phyloP scores from a whole-genome alignment of 1,140 invertebrate genomes.

The Formica selysi region DNA sequence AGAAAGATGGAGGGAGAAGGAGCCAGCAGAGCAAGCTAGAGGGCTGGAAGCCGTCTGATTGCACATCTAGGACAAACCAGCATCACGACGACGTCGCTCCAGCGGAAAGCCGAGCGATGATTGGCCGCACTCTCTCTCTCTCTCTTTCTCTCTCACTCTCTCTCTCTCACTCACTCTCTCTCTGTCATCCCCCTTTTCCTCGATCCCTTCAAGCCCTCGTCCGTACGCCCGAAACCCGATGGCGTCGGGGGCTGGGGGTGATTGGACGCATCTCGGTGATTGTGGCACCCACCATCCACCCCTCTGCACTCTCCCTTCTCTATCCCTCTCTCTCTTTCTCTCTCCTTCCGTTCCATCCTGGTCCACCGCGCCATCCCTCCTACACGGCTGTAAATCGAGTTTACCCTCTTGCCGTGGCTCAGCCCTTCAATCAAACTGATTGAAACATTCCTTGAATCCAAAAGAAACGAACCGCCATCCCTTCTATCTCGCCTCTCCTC shows the following conservation, averaged over 20 bases:
- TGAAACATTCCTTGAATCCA: conserved; percentile 87
- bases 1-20: conserved; percentile 77
- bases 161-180: no score
- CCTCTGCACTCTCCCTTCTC: conserved; percentile 58
- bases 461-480: conserved; percentile 85
- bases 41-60: conserved; percentile 83
- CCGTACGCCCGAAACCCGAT: conserved; percentile 87
- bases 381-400: conserved; percentile 86
- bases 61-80: conserved; percentile 86
- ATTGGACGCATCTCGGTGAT: conserved; percentile 90
- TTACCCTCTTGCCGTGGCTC: conserved; percentile 86
- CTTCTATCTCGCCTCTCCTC: conserved; percentile 46
- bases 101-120: conserved; percentile 85
- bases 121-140: conserved; percentile 78
- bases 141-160: conserved; percentile 49
- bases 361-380: conserved; percentile 71
- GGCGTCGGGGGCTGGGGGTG: conserved; percentile 87
- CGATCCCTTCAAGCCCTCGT: conserved; percentile 72
- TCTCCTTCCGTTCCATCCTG: conserved; percentile 23
- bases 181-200: conserved; percentile 71
- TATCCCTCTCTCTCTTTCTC: conserved; percentile 22
- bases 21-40: conserved; percentile 74
- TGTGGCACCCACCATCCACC: conserved; percentile 87
- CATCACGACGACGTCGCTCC: conserved; percentile 83
- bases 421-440: conserved; percentile 87